These are phyloP conservation scores for Anguilla anguilla DNA, from an alignment of 2,797 vertebrate species.

Conservation along the genomic window DNA sequence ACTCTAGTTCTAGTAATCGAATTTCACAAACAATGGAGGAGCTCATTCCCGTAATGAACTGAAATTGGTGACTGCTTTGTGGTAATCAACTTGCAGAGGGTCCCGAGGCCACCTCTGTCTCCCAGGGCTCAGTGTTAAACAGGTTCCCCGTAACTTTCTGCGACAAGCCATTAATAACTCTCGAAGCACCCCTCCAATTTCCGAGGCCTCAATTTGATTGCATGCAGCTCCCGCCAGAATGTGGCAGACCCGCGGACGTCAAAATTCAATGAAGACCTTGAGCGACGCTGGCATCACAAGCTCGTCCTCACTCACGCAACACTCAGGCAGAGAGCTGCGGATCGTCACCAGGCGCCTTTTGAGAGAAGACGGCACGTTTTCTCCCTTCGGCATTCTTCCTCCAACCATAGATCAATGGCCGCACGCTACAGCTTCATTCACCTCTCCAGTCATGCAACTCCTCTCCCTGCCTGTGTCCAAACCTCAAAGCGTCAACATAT, in stretches of 20 bases:
- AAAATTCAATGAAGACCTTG: not conserved
- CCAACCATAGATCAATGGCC: not conserved
- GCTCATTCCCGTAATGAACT: slow-evolving; percentile 15
- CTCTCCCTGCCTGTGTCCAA: not conserved
- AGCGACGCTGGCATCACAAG: not conserved
- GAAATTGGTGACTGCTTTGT: not conserved
- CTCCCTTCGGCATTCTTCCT: not conserved
- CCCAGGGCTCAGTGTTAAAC: slow-evolving; percentile 12
- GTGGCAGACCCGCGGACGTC: not conserved
- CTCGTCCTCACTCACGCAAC: not conserved
- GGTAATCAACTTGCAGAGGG: slow-evolving; percentile 29
- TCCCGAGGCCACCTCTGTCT: not conserved
- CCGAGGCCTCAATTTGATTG: not conserved
- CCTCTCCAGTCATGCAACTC: not conserved
- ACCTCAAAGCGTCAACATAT: not conserved
- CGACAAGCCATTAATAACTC: slow-evolving; percentile 21
- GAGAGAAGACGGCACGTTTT: not conserved
- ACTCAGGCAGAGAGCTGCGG: not conserved
- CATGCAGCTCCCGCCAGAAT: not conserved
- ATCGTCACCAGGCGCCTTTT: not conserved
- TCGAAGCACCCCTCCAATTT: not conserved
- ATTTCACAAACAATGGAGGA: slow-evolving; percentile 25
- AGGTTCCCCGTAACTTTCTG: slow-evolving; percentile 13
- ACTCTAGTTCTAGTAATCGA: not conserved
- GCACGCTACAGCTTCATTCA: not conserved